Percentiles rank a stretch among this genome's conserved stretches.
These are phyloP conservation scores for Thunnus thynnus DNA, from an alignment of 2,113 vertebrate genomes.

Conservation along the genomic window DNA sequence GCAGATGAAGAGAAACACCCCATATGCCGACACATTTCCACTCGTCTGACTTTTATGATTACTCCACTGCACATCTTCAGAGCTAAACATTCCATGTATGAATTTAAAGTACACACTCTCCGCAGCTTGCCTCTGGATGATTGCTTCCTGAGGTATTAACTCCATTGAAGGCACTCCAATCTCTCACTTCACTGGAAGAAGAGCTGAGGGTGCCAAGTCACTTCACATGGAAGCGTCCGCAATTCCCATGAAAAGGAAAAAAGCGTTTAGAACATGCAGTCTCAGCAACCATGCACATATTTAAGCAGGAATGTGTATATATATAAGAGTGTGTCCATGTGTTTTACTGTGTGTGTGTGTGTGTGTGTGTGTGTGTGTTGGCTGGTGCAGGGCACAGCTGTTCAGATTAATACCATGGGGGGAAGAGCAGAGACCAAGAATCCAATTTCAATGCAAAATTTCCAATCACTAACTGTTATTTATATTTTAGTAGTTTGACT, in stretches of 20 bases:
- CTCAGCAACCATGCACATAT: slow-evolving; percentile 61
- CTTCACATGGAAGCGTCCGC: slow-evolving; percentile 61
- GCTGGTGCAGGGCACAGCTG: slow-evolving; percentile 67
- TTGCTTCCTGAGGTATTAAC: slow-evolving; percentile 43
- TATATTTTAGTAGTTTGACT: slow-evolving; percentile 41
- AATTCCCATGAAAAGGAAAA: slow-evolving; percentile 56
- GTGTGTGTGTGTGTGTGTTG: slow-evolving; percentile 24
- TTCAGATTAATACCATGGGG: slow-evolving; percentile 66
- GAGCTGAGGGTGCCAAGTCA: slow-evolving; percentile 55
- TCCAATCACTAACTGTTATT: slow-evolving; percentile 34
- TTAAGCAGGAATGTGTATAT: slow-evolving; percentile 31
- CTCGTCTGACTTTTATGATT: slow-evolving; percentile 30
- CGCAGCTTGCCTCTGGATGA: slow-evolving; percentile 40
- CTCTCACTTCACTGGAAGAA: slow-evolving; percentile 56
- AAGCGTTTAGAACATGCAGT: slow-evolving; percentile 68
- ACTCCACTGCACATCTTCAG: slow-evolving; percentile 25
- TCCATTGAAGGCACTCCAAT: slow-evolving; percentile 48
- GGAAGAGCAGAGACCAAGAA: slow-evolving; percentile 18
- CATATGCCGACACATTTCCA: background rate
- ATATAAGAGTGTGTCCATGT: slow-evolving; percentile 3
- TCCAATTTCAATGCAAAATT: slow-evolving; percentile 45
- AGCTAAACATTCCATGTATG: slow-evolving; percentile 34
- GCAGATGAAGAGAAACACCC: background rate
- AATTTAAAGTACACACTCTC: slow-evolving; percentile 37
- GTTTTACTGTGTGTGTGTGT: background rate